Percentiles rank a stretch among this genome's conserved stretches.
These are phyloP conservation scores for Alcis repandata DNA, from an alignment of 2,888 invertebrate species.

Conservation along the genomic window DNA sequence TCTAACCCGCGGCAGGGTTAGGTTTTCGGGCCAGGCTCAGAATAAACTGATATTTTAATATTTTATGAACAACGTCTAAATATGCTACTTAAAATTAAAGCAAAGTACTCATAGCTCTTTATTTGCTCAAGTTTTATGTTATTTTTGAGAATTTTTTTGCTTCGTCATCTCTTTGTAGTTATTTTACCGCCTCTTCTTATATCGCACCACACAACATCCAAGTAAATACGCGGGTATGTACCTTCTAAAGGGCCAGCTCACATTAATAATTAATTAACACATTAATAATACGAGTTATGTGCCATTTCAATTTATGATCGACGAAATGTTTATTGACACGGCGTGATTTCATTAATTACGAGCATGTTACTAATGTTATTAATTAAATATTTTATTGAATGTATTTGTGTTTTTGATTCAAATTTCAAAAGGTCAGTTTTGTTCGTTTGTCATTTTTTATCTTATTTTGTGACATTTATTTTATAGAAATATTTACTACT, in stretches of 20 bases:
- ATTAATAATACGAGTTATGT: conserved; percentile 21
- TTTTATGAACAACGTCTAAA: too few relatives aligned
- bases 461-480: neutral
- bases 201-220: neutral
- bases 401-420: neutral
- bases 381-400: neutral
- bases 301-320: conserved; percentile 25
- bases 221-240: conserved; percentile 7
- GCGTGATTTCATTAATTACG: conserved; percentile 21
- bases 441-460: neutral
- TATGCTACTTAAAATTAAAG: too few relatives aligned
- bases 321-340: conserved; percentile 10
- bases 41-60: too few relatives aligned
- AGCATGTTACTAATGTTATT: conserved; percentile 2
- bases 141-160: too few relatives aligned
- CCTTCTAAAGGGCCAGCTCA: conserved; percentile 7
- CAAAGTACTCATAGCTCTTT: too few relatives aligned
- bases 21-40: too few relatives aligned
- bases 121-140: too few relatives aligned
- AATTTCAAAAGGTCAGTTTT: neutral
- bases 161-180: too few relatives aligned
- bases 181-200: neutral
- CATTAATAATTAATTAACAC: conserved; percentile 29
- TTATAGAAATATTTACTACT: too few relatives aligned
- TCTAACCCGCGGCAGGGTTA: too few relatives aligned